These are phyloP conservation scores for Thereva nobilitata DNA, from an alignment of 2,888 invertebrate genomes.

Conservation along the genomic window DNA sequence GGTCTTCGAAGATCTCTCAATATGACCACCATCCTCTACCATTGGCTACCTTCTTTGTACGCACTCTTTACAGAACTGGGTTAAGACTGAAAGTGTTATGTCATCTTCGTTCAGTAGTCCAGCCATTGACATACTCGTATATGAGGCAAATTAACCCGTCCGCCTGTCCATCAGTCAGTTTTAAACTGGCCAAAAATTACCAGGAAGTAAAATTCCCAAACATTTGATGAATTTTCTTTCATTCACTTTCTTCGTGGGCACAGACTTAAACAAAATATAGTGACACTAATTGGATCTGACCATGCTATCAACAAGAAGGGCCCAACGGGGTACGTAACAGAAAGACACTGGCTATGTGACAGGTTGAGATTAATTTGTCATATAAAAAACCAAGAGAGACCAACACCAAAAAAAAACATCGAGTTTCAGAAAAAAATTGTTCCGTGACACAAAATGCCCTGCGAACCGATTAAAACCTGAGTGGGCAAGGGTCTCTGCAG, in stretches of 20 bases:
- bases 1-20: neutral
- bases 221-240: conserved; percentile 23
- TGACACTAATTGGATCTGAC: conserved; percentile 36
- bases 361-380: conserved; percentile 34
- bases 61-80: conserved; percentile 19
- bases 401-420: no score
- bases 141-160: neutral
- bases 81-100: conserved; percentile 32
- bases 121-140: conserved; percentile 12
- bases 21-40: conserved; percentile 11
- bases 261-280: conserved; percentile 4
- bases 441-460: no score
- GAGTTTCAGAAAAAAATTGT: no score
- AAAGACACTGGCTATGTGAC: conserved; percentile 24
- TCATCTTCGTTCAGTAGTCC: conserved; percentile 6
- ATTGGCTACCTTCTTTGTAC: neutral
- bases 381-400: neutral
- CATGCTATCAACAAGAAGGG: conserved; percentile 35
- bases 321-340: conserved; percentile 16
- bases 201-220: conserved; percentile 29
- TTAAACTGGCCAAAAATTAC: conserved; percentile 18
- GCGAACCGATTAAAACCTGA: no score
- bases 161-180: conserved; percentile 17
- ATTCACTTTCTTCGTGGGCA: conserved; percentile 33
- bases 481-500: no score